These are phyloP conservation scores for Lycocerus yunnanus DNA, from an alignment of 2,888 invertebrate species.

Conservation along the genomic window DNA sequence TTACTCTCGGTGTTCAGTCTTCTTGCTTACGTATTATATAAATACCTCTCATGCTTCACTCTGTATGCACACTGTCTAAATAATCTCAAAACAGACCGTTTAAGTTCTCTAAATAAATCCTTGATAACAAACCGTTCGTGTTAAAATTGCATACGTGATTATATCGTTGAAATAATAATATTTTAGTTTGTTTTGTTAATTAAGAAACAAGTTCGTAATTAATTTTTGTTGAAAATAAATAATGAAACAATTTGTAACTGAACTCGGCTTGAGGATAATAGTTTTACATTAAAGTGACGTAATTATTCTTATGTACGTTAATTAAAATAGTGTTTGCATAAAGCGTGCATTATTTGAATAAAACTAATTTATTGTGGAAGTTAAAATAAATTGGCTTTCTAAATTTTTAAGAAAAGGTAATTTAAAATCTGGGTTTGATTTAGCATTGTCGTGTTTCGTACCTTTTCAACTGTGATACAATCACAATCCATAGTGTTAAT, in stretches of 20 bases:
- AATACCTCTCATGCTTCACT: background rate
- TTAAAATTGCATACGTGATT: background rate
- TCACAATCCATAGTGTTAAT: slow-evolving; percentile 18
- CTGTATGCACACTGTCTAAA: background rate
- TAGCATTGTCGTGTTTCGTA: background rate
- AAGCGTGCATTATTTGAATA: background rate
- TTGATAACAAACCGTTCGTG: background rate
- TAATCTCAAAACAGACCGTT: background rate
- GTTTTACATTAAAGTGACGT: background rate
- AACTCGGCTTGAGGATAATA: background rate
- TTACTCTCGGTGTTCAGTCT: background rate
- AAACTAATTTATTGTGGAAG: background rate
- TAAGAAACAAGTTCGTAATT: background rate
- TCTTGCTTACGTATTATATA: too few relatives aligned
- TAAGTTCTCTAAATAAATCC: background rate
- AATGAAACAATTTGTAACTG: background rate
- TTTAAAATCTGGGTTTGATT: background rate
- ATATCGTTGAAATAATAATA: background rate
- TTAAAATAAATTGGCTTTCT: background rate
- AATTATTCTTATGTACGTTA: background rate
- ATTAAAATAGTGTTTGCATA: background rate
- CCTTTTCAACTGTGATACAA: slow-evolving; percentile 6
- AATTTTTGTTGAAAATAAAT: background rate
- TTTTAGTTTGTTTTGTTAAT: background rate
- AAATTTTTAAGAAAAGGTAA: background rate